Conservation (phyloP, 1,140 invertebrate species). For the Babylonia areolata region DNA sequence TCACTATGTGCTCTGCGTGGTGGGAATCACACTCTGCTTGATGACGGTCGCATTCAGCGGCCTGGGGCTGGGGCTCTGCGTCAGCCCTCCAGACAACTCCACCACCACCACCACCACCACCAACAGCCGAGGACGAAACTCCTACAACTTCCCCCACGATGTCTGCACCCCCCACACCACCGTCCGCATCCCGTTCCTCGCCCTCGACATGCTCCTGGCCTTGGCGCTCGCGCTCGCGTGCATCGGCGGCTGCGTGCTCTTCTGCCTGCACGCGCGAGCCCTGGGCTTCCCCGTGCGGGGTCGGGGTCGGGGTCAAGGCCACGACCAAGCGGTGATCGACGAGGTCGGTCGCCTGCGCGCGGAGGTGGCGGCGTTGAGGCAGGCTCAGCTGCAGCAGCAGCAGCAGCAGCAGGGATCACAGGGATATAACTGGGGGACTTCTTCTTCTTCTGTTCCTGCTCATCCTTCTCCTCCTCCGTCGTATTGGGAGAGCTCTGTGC, state of each 20-base stretch:
- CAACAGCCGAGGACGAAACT: too few species aligned
- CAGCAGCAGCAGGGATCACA: too few species aligned
- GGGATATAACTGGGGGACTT: too few species aligned
- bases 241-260: background rate
- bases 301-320: too few species aligned
- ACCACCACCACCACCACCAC: background rate
- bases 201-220: background rate
- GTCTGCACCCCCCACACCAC: background rate
- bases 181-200: background rate
- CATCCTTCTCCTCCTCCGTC: too few species aligned
- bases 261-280: background rate
- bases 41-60: background rate
- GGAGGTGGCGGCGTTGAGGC: background rate
- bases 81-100: background rate
- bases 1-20: background rate
- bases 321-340: background rate
- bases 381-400: background rate
- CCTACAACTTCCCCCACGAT: background rate
- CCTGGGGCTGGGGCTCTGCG: background rate
- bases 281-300: background rate
- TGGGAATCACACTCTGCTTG: background rate
- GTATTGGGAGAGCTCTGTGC: too few species aligned
- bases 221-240: background rate
- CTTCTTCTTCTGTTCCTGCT: too few species aligned
- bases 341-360: background rate